Evolutionary conservation across 2,797 vertebrate genomes (phyloP), one percentile per base, ranked within the genome.

Genomic region (Esox lucius): DNA sequence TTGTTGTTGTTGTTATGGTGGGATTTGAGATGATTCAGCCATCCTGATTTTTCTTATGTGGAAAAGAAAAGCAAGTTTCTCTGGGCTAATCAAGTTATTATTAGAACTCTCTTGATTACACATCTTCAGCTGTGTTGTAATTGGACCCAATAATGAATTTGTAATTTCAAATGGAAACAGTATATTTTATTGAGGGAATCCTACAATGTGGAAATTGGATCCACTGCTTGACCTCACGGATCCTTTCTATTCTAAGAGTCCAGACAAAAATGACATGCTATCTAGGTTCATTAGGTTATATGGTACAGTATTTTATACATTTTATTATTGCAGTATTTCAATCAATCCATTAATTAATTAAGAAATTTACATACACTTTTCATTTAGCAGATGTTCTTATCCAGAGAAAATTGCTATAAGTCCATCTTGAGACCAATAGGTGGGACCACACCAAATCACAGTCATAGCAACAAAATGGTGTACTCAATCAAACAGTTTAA

Each of bases 241-340:
- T 39, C 4, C 35, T 46, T 12, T 46, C 42, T 46, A 46, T 46
- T 5, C 42, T 12, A 3, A 19, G 64, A 5, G 5, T 66, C 16
- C 64, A 66, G 26, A 33, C 15, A 16, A 28, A 35, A 17, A 66
- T 35, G 1, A 33, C 2, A 13, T 6, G 31, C 28, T 35, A 26
- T 66, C 64, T n/a, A 33, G 66, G 64, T 66, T 66, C 28, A 66
- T 28, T 66, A 31, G 66, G 15, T 59, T 59, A 19, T n/a, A 59
- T 15, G 17, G 9, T 33, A 66, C 31, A 17, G 31, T 31, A 33
- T 31, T 17, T 66, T 16, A 17, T 19, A 35, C 17, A 66, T 33
- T 5, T 0, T 17, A 35, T 35, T 66, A 66, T 22, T 66, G 28
- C 8, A n/a, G 53, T 33, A 46, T 46, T 46, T 46, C 42, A 46